Base-by-base conservation (phyloP, 2,797 vertebrate genomes). In the Coccyzus lansbergi region DNA sequence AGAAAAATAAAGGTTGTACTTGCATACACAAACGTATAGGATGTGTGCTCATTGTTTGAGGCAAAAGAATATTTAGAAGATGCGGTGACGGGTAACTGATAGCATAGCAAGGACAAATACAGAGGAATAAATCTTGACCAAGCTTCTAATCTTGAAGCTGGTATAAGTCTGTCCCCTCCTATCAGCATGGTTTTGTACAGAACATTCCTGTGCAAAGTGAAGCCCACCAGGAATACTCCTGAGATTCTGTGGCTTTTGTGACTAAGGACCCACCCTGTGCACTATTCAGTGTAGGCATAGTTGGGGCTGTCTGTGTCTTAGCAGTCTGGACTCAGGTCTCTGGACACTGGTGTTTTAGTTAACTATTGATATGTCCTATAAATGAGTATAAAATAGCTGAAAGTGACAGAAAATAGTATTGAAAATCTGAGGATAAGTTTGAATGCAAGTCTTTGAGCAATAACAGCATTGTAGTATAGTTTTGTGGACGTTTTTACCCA, bases 251-350 rank as follows among this genome's bases (percentile, higher is more conserved):
- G 31, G 9, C 28, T 53, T 29, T 74, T 65, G 10, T 77, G 17
- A 26, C 36, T 24, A 9, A 48, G 44, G 36, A 12, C 9, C 9
- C 12, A 10, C 10, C 6, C 6, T 12, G 12, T 55, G 29, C 2
- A 3, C 22, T 36, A 0, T 2, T 21, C 8, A 55, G 7, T 9
- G 6, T 24, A 9, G 63, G 15, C 19, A 3, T 7, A 24, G 15
- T 10, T 20, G 16, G 38, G 59, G 34, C 14, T 68, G 60, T 55
- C 20, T 19, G 44, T 25, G 36, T 33, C 34, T 36, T 75, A 10
- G 18, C 10, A 26, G 33, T 14, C 21, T 60, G 13, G 3, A 22
- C 4, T 0, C n/a, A 36, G 38, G 16, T 55, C 22, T 74, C 11
- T 74, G 64, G 29, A 7, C 15, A 19, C 7, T 9, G 10, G 7